Evolutionary conservation across 2,888 invertebrate species (phyloP).

Genomic region (Campoletis raptor): DNA sequence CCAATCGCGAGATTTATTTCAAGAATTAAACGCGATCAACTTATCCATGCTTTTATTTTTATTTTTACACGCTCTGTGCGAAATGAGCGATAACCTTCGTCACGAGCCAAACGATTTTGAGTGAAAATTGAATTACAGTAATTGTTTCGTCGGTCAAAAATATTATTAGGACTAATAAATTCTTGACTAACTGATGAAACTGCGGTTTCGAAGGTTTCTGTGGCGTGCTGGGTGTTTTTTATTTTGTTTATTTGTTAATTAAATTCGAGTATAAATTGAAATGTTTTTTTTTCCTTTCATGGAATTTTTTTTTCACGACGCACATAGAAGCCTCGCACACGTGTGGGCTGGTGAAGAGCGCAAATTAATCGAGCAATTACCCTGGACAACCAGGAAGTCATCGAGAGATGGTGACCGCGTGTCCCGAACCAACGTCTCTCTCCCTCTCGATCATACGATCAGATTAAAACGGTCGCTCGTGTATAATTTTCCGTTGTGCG

Average conservation of each 20-base stretch:
- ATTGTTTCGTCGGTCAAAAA: not conserved
- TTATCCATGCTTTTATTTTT: slow-evolving; percentile 10
- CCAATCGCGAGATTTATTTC: slow-evolving; percentile 17
- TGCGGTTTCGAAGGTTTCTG: not conserved
- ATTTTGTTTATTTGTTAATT: not conserved
- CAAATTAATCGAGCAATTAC: slow-evolving; percentile 50
- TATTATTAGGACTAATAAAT: not conserved
- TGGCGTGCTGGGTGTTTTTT: not conserved
- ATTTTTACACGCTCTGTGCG: slow-evolving; percentile 53
- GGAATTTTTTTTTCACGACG: not conserved
- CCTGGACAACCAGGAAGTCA: slow-evolving; percentile 59
- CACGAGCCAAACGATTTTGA: not conserved
- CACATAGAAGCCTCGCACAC: not conserved
- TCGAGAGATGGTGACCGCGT: slow-evolving; percentile 41
- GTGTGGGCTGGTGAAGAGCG: slow-evolving; percentile 29
- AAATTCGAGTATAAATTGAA: not conserved
- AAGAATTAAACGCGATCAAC: slow-evolving; percentile 7
- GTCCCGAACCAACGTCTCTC: slow-evolving; percentile 13
- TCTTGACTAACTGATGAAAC: not conserved
- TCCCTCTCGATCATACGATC: slow-evolving; percentile 36
- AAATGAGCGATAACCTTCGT: not conserved
- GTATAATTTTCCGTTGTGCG: slow-evolving; percentile 53
- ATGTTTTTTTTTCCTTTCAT: not conserved
- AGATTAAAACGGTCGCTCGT: slow-evolving; percentile 45
- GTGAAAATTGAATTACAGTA: not conserved